Percentiles rank a stretch among this genome's conserved stretches.
Conservation (phyloP, 2,797 vertebrate genomes). For the Momotus momota region DNA sequence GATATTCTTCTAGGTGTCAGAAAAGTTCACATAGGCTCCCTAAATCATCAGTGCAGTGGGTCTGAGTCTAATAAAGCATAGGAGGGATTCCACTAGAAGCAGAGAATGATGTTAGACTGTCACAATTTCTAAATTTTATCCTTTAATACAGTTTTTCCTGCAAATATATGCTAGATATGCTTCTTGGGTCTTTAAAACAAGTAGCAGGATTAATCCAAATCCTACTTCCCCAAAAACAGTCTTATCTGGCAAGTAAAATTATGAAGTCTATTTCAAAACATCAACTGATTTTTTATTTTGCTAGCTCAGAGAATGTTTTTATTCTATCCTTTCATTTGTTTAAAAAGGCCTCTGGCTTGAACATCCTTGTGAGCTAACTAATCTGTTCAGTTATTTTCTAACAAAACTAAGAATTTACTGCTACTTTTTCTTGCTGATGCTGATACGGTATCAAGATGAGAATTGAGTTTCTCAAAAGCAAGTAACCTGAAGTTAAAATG, state of each 20-base stretch:
- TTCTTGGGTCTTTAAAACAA: background rate
- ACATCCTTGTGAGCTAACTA: background rate
- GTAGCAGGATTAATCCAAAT: background rate
- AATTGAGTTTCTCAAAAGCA: background rate
- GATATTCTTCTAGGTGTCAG: background rate
- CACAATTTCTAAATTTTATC: background rate
- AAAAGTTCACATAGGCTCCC: background rate
- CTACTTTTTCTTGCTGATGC: background rate
- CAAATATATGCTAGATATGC: background rate
- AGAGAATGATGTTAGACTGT: background rate
- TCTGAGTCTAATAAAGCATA: background rate
- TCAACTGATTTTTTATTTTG: background rate
- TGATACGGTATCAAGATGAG: background rate
- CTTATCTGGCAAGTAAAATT: background rate
- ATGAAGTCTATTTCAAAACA: background rate
- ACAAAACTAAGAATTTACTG: background rate
- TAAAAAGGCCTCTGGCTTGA: constrained; percentile 14
- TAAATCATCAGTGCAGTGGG: background rate
- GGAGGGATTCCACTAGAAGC: background rate
- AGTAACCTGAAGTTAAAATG: background rate
- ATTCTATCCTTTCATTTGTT: background rate
- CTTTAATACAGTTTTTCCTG: background rate
- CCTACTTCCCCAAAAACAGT: background rate
- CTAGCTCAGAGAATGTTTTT: background rate
- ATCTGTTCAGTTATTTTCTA: background rate